These are phyloP conservation scores for Catostomus latipinnis DNA, from an alignment of 2,797 vertebrate genomes.

Conservation along the genomic window DNA sequence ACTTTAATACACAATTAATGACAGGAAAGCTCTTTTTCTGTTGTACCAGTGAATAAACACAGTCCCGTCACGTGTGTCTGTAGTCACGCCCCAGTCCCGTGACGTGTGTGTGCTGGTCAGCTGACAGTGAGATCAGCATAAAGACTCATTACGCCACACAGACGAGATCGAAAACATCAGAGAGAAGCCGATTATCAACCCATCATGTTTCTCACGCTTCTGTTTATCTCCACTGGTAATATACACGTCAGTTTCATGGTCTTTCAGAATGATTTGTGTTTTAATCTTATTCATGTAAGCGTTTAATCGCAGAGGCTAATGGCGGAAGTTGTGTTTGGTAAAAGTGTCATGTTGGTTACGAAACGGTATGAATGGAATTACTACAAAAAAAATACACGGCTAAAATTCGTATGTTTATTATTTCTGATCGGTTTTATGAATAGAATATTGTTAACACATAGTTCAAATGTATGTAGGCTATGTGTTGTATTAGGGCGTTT, in stretches of 20 bases:
- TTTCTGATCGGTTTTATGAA: not conserved
- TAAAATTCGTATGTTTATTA: too few relatives aligned
- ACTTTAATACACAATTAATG: too few relatives aligned
- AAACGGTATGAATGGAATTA: not conserved
- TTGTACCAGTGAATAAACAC: too few relatives aligned
- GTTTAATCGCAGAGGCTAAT: not conserved
- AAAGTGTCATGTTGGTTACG: constrained; percentile 21
- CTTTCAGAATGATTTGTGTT: accelerated
- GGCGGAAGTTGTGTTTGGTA: constrained; percentile 19
- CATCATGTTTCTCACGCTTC: constrained; percentile 76
- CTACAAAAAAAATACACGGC: not conserved
- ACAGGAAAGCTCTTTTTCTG: too few relatives aligned
- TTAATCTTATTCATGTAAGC: not conserved
- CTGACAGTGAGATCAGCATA: constrained; percentile 68
- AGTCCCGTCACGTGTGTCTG: constrained; percentile 65
- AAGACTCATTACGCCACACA: not conserved
- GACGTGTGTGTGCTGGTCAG: constrained; percentile 75
- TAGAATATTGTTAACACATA: not conserved
- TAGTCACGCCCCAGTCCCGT: not conserved
- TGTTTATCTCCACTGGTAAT: constrained; percentile 79
- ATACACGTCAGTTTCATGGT: not conserved
- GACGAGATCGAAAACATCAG: not conserved
- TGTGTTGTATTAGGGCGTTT: too few relatives aligned
- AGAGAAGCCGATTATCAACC: constrained; percentile 51
- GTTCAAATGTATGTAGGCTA: not conserved